Conservation (phyloP, 2,113 vertebrate species). For the Alosa alosa region DNA sequence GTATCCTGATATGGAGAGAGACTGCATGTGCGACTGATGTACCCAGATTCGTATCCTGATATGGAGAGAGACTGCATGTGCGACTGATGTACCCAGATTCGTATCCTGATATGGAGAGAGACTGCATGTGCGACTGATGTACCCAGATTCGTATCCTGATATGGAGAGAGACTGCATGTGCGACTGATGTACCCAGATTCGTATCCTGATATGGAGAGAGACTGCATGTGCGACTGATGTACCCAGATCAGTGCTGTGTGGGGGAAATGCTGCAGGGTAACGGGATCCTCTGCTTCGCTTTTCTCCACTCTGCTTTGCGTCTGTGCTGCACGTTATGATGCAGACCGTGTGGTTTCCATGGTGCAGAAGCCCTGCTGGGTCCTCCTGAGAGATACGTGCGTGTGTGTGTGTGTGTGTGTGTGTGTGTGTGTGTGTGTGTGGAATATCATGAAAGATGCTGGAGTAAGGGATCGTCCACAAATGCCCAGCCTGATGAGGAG, state of each 20-base stretch:
- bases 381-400: slow-evolving; percentile 60
- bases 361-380: slow-evolving; percentile 69
- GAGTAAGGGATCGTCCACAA: slow-evolving; percentile 52
- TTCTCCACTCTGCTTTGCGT: not conserved
- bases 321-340: slow-evolving; percentile 41
- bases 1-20: not conserved
- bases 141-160: not conserved
- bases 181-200: not conserved
- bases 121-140: not conserved
- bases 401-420: slow-evolving; percentile 53
- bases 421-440: slow-evolving; percentile 42
- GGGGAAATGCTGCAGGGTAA: not conserved
- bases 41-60: not conserved
- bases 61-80: not conserved
- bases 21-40: not conserved
- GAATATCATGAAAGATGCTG: slow-evolving; percentile 55
- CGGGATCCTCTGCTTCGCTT: not conserved
- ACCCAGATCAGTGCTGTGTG: not conserved
- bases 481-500: slow-evolving; percentile 8
- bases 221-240: not conserved
- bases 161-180: no score
- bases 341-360: slow-evolving; percentile 65
- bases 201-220: not conserved
- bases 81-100: not conserved
- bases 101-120: not conserved